Evolutionary conservation across 2,888 invertebrate genomes (phyloP).

Genomic region (Eulithis prunata): DNA sequence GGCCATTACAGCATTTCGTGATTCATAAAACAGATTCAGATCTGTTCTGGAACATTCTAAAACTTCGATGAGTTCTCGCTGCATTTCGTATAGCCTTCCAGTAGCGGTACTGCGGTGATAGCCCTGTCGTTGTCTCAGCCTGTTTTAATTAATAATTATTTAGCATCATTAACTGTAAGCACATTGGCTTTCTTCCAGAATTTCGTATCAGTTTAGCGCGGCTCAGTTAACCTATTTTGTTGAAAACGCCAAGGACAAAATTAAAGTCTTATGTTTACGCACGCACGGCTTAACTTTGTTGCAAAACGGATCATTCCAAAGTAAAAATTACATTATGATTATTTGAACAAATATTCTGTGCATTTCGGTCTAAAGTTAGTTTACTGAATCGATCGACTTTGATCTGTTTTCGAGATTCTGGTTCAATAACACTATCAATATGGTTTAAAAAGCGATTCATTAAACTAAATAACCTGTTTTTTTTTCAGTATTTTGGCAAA

Average conservation of each 20-base stretch:
- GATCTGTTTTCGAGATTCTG: background rate
- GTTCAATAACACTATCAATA: conserved; percentile 13
- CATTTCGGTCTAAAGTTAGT: too few species aligned
- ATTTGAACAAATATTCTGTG: too few species aligned
- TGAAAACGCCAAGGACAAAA: conserved; percentile 56
- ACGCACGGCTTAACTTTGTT: background rate
- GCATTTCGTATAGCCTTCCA: conserved; percentile 45
- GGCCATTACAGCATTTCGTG: conserved; percentile 61
- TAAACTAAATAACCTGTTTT: conserved; percentile 22
- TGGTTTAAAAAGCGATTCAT: conserved; percentile 17
- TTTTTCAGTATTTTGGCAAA: conserved; percentile 33
- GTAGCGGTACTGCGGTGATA: conserved; percentile 37
- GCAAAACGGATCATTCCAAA: background rate
- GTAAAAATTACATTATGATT: background rate
- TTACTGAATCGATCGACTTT: too few species aligned
- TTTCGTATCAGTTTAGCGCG: conserved; percentile 58
- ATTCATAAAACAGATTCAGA: conserved; percentile 66
- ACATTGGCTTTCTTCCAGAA: conserved; percentile 66
- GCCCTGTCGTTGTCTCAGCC: conserved; percentile 44
- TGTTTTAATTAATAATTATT: conserved; percentile 69
- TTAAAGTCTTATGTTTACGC: conserved; percentile 36
- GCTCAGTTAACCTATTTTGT: conserved; percentile 71
- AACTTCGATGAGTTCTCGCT: conserved; percentile 51
- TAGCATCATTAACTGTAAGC: conserved; percentile 60
- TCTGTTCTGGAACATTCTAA: conserved; percentile 57